Evolutionary conservation across 2,797 vertebrate genomes (phyloP), one percentile per base, ranked within the genome.

Genomic region (Lates japonicus): DNA sequence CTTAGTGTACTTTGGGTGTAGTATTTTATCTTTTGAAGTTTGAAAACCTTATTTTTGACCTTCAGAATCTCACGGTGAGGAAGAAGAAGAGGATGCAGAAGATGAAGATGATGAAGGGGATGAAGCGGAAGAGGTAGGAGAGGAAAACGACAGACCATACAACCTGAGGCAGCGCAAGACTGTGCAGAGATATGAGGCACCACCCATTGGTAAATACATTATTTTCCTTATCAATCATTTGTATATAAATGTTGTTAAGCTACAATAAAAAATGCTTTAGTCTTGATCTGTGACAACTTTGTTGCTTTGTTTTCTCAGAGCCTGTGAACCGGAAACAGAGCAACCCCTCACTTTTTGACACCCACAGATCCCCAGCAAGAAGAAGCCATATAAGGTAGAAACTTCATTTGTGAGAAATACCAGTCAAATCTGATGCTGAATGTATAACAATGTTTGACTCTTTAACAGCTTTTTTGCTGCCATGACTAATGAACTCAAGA

Each of bases 91-190:
- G 20, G 94, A 93, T 3, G 97, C 96, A 42, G 95, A 92, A 13
- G 93, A 92, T 2, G 90, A 95, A 39, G 98, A 98, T 48, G 98
- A 99, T 86, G 98, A 99, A 96, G 94, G 93, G 17, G 95, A 96
- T 87, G 96, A 96, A 90, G 98, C 88, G 39, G 98, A 97, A 87
- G 98, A 99, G 83, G 97, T 95, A 0, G 98, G 97, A 82, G 98
- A 98, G 92, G 98, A 98, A 90, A 98, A 98, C 16, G 98, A 98
- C 92, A 93, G 98, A 10, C 98, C 97, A 0, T 99, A 99, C 91
- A 99, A 99, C 92, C 93, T 99, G 87, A 96, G 98, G 94, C 98
- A 99, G 92, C 96, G 98, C 37, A 99, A 99, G 95, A 98, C 98
- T 2, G 97, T 99, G 85, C 98, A 99, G 91, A 93, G 98, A 93